Base-by-base conservation (phyloP, 2,888 invertebrate genomes). In the Piscicola geometra region DNA sequence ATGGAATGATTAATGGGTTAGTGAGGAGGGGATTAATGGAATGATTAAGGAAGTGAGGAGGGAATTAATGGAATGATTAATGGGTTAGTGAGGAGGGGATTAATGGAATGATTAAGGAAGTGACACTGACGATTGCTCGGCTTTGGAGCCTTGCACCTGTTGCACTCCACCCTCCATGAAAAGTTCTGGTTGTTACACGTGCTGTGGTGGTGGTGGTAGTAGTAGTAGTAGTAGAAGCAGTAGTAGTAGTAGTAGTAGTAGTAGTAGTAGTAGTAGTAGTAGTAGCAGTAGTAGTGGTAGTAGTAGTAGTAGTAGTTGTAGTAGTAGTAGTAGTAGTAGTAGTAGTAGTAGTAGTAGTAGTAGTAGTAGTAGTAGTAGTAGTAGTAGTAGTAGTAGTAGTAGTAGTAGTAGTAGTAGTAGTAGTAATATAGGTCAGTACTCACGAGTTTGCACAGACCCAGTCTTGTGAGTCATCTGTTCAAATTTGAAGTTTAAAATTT, bases 151-250 rank as follows among this genome's bases (percentile, higher is more conserved):
- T 91, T 90, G 84, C 93, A 93, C 67, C 94, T 88, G 84, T 96
- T 96, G 86, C 97, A 97, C 81, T 92, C 90, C 83, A 92, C 92
- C 76, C 97, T 89, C 95, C 96, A 97, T 0, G 94, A 91, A 84
- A 97, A 97, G 86, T 96, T 97, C 21, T 93, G 94, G 64, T 75
- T 75, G 68, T 75, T 75, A n/a, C 68, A 75, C 35, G 50, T 64
- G 28, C 60, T 73, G 32, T 3, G 28, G 28, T 18, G 28, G 64
- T 30, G 25, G 9, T 64, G 30, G 28, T 28, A 9, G 64, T 28
- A 9, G 64, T 1, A 36, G 5, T 32, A 21, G 25, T 9, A 28
- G 15, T 25, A 21, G 28, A 64, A 0, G 2, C 60, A 64, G 32
- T 3, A 25, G 28, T 18, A 9, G 64, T 30, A 9, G 9, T 64